Evolutionary conservation across 1,140 invertebrate species (phyloP).

Genomic region (Drosophila setifemur): DNA sequence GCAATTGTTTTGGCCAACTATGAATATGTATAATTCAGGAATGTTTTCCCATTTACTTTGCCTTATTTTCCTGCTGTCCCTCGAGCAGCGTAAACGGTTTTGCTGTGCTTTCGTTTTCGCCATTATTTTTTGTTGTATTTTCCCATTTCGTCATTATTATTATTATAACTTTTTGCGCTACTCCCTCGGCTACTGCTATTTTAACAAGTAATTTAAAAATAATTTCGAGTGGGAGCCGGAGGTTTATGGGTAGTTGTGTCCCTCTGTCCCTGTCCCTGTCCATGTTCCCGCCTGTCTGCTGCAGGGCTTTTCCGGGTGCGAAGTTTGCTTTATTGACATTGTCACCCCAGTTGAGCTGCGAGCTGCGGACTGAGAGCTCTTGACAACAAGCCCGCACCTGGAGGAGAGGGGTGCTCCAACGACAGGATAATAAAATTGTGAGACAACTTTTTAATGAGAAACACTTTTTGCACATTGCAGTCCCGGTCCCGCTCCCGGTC

Average conservation of each 20-base stretch:
- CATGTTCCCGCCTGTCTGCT: not conserved
- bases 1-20: slow-evolving; percentile 44
- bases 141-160: slow-evolving; percentile 23
- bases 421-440: slow-evolving; percentile 74
- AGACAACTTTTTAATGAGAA: slow-evolving; percentile 79
- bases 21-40: slow-evolving; percentile 28
- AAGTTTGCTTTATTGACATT: slow-evolving; percentile 77
- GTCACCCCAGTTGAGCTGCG: slow-evolving; percentile 54
- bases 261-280: too few species aligned
- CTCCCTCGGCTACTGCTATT: slow-evolving; percentile 33
- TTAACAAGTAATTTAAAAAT: slow-evolving; percentile 76
- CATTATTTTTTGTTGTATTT: slow-evolving; percentile 11
- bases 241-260: not conserved
- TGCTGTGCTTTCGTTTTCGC: slow-evolving; percentile 4
- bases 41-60: not conserved
- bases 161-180: slow-evolving; percentile 52
- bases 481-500: slow-evolving; percentile 15
- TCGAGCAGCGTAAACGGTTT: slow-evolving; percentile 24
- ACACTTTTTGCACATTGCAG: slow-evolving; percentile 73
- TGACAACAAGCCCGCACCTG: slow-evolving; percentile 64
- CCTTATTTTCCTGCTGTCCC: too few species aligned
- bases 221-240: slow-evolving; percentile 53
- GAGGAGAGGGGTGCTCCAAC: slow-evolving; percentile 11
- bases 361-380: slow-evolving; percentile 24
- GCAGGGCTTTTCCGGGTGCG: slow-evolving; percentile 18